A percentile compares a stretch with the other conserved stretches of the same genome.
Evolutionary conservation across 2,888 invertebrate species (phyloP).

Genomic region (Drosophila kambysellisi): DNA sequence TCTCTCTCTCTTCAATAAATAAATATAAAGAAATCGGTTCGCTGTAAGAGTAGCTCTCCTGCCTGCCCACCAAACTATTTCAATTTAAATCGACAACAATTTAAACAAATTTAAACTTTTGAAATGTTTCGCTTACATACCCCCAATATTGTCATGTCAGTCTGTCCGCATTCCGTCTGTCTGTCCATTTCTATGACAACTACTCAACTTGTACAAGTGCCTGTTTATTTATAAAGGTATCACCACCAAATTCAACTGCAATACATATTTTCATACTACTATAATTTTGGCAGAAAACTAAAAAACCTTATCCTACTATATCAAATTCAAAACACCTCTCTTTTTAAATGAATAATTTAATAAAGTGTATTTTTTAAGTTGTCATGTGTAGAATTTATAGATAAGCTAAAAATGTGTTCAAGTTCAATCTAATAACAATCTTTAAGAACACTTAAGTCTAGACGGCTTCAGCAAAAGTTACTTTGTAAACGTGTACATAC

Average conservation of each 20-base stretch:
- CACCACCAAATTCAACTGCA: background rate
- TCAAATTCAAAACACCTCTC: background rate
- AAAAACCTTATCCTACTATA: background rate
- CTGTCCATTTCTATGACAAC: background rate
- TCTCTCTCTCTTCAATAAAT: background rate
- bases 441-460: background rate
- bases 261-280: background rate
- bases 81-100: background rate
- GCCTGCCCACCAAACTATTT: background rate
- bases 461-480: background rate
- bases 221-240: background rate
- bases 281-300: background rate
- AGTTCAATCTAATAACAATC: background rate
- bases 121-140: background rate
- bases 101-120: background rate
- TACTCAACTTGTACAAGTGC: background rate
- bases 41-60: background rate
- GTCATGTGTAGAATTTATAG: background rate
- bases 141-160: background rate
- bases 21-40: background rate
- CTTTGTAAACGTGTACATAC: accelerated
- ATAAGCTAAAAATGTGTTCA: background rate
- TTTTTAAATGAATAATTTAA: background rate
- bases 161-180: background rate
- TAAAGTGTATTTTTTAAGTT: background rate